Percentiles rank a stretch among this genome's conserved stretches.
Evolutionary conservation across 2,113 vertebrate species (phyloP).

Genomic region (Perca fluviatilis): DNA sequence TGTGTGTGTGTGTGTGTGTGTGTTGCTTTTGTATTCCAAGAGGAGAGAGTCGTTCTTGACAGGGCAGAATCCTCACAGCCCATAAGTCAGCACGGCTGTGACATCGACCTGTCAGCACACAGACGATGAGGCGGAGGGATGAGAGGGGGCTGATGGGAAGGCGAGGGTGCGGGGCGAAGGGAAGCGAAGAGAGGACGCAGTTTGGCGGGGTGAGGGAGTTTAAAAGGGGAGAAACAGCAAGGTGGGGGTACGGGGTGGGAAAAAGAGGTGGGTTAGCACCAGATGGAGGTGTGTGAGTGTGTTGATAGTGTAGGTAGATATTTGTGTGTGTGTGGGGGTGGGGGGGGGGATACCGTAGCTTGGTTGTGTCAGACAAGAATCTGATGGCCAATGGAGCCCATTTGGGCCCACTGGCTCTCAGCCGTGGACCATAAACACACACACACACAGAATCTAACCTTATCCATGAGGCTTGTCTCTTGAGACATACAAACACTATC

Average conservation of each 20-base stretch:
- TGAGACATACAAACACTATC: neutral
- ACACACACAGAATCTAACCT: neutral
- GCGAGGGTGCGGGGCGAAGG: slow-evolving; percentile 66
- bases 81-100: slow-evolving; percentile 91
- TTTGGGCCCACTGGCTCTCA: slow-evolving; percentile 81
- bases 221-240: slow-evolving; percentile 28
- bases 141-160: slow-evolving; percentile 46
- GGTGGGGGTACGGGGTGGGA: slow-evolving; percentile 23
- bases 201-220: slow-evolving; percentile 58
- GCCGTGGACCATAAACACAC: slow-evolving; percentile 9
- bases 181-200: slow-evolving; percentile 32
- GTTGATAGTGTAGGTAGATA: slow-evolving; percentile 30
- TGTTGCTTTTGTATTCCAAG: slow-evolving; percentile 49
- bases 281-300: slow-evolving; percentile 28
- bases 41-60: slow-evolving; percentile 68
- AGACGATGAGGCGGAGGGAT: slow-evolving; percentile 64
- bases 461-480: neutral
- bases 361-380: slow-evolving; percentile 88
- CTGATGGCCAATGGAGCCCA: slow-evolving; percentile 88
- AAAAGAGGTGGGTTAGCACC: slow-evolving; percentile 22
- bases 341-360: slow-evolving; percentile 8
- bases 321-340: slow-evolving; percentile 14
- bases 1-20: slow-evolving; percentile 19
- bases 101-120: slow-evolving; percentile 88
- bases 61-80: slow-evolving; percentile 87